phyloP scores from a whole-genome alignment of 2,797 vertebrate species.

The Apogon hyalosoma region DNA sequence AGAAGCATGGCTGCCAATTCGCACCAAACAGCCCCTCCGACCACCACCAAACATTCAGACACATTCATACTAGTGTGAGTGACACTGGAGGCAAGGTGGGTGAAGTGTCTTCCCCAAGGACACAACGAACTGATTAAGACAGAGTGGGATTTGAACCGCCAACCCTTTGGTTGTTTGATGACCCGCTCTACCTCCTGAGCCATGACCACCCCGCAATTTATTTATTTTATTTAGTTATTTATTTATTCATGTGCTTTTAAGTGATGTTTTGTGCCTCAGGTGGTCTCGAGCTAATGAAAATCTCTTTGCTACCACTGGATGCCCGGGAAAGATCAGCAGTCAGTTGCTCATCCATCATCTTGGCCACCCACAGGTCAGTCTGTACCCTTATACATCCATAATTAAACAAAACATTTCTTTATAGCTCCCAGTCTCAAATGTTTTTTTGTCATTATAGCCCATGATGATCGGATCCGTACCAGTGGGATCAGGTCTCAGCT shows the following conservation, averaged over 20 bases:
- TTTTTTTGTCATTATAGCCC: slow-evolving; percentile 83
- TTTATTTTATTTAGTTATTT: no score
- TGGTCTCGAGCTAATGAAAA: slow-evolving; percentile 95
- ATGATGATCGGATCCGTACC: slow-evolving; percentile 88
- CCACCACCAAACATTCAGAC: no score
- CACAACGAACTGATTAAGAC: no score
- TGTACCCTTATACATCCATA: neutral
- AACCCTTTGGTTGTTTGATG: no score
- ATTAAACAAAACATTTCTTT: neutral
- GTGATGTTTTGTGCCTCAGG: slow-evolving; percentile 70
- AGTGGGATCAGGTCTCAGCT: slow-evolving; percentile 94
- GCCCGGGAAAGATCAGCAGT: slow-evolving; percentile 92
- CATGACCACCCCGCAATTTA: no score
- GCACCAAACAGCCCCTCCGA: no score
- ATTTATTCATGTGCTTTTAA: neutral
- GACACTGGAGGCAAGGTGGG: no score
- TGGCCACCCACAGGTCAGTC: slow-evolving; percentile 93
- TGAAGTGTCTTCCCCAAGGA: no score
- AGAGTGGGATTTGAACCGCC: no score
- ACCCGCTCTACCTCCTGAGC: no score
- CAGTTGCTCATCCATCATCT: slow-evolving; percentile 95
- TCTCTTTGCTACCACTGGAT: slow-evolving; percentile 95
- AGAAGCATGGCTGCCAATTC: no score
- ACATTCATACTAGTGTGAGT: no score
- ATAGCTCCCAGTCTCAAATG: slow-evolving; percentile 2